phyloP scores from a whole-genome alignment of 2,113 vertebrate species.

The Proterorhinus semilunaris region DNA sequence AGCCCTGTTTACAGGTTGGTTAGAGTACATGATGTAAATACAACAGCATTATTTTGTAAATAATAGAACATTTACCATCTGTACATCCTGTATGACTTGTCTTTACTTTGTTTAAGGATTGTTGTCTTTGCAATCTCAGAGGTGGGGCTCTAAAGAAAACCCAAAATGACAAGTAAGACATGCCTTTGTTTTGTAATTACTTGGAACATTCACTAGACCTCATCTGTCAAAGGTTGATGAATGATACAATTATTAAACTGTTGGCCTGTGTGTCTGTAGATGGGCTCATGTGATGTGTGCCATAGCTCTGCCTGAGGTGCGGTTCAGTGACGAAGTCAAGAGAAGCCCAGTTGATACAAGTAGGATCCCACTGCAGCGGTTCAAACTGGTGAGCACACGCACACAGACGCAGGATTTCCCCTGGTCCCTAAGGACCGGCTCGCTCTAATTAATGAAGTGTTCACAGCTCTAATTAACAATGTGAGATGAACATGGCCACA shows the following conservation, averaged over 20 bases:
- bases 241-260: constrained; percentile 29
- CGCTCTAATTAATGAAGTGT: constrained; percentile 75
- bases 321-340: constrained; percentile 86
- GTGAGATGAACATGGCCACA: constrained; percentile 72
- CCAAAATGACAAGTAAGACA: constrained; percentile 86
- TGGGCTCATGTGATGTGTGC: constrained; percentile 97
- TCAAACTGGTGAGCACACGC: constrained; percentile 87
- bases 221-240: constrained; percentile 39
- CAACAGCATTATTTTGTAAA: background rate
- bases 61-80: background rate
- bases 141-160: constrained; percentile 95
- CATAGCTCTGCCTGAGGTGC: constrained; percentile 91
- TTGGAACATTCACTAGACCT: constrained; percentile 29
- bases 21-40: background rate
- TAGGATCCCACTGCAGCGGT: constrained; percentile 90
- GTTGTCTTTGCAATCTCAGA: constrained; percentile 95
- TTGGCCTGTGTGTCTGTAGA: constrained; percentile 65
- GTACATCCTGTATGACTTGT: background rate
- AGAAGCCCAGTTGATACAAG: constrained; percentile 90
- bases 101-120: constrained; percentile 78
- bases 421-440: constrained; percentile 59
- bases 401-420: constrained; percentile 37
- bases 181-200: constrained; percentile 43
- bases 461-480: constrained; percentile 74
- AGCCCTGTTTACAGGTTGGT: too few relatives aligned